These are phyloP conservation scores for Myiothlypis coronata DNA, from an alignment of 2,797 vertebrate genomes.

Conservation along the genomic window DNA sequence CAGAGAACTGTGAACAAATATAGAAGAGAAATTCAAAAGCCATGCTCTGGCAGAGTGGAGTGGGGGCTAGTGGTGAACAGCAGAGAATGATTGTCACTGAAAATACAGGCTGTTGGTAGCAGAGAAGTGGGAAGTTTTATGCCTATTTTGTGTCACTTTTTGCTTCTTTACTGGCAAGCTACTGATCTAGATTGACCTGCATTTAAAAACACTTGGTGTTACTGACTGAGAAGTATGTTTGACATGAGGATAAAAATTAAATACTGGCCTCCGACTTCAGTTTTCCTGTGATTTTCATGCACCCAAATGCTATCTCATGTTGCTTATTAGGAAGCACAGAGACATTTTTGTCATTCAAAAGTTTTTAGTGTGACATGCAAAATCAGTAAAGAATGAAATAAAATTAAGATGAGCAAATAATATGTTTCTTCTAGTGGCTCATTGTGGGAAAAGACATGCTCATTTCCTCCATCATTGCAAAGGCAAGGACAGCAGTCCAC, in stretches of 20 bases:
- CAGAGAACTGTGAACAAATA: neutral
- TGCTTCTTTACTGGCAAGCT: neutral
- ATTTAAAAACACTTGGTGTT: neutral
- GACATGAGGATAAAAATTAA: neutral
- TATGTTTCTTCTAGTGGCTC: neutral
- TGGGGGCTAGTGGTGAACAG: neutral
- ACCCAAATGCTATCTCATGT: neutral
- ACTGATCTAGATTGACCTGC: slow-evolving; percentile 2
- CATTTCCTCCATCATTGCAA: fast-evolving
- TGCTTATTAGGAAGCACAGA: neutral
- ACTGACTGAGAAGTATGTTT: neutral
- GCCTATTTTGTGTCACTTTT: neutral
- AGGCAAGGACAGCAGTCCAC: fast-evolving
- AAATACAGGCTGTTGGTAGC: neutral
- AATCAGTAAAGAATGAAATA: neutral
- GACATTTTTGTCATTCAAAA: neutral
- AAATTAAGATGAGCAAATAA: neutral
- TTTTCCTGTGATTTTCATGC: neutral
- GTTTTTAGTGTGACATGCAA: neutral
- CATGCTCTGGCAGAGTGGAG: neutral
- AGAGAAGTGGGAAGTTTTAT: neutral
- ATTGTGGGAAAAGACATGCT: neutral
- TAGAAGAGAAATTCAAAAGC: neutral
- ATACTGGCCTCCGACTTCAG: neutral
- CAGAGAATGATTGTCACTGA: neutral